Conservation (phyloP, 2,797 vertebrate genomes). For the Periparus ater region DNA sequence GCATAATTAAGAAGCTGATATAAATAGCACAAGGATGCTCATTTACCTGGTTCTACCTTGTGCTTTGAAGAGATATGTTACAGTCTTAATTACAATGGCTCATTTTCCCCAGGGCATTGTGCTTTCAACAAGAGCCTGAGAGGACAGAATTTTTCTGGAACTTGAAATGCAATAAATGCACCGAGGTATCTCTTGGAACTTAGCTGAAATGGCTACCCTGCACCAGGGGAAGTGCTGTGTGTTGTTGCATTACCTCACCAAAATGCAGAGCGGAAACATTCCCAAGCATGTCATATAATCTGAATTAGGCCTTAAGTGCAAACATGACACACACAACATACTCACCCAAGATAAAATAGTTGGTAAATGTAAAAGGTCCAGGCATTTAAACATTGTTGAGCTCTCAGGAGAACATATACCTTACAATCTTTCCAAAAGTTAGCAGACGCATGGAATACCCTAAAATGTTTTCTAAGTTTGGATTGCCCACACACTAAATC, state of each 20-base stretch:
- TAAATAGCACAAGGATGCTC: background rate
- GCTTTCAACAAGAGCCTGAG: background rate
- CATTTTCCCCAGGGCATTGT: background rate
- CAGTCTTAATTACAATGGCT: slow-evolving; percentile 48
- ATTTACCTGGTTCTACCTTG: background rate
- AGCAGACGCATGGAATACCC: background rate
- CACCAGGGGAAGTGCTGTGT: background rate
- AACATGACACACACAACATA: background rate
- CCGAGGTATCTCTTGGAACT: background rate
- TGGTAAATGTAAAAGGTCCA: background rate
- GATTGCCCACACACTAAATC: background rate
- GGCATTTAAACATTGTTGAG: background rate
- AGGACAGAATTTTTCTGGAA: background rate
- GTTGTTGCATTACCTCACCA: background rate
- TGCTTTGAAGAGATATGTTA: slow-evolving; percentile 13
- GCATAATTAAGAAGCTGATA: slow-evolving; percentile 40
- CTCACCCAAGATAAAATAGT: background rate
- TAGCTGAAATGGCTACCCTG: background rate
- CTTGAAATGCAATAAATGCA: background rate
- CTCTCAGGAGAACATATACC: background rate
- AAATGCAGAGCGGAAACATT: background rate
- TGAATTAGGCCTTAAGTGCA: background rate
- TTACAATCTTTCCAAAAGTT: background rate
- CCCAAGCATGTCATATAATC: background rate
- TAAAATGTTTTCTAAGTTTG: background rate